Evolutionary conservation across 2,113 vertebrate species (phyloP), one percentile per base, ranked within the genome.

Genomic region (Turnix velox): DNA sequence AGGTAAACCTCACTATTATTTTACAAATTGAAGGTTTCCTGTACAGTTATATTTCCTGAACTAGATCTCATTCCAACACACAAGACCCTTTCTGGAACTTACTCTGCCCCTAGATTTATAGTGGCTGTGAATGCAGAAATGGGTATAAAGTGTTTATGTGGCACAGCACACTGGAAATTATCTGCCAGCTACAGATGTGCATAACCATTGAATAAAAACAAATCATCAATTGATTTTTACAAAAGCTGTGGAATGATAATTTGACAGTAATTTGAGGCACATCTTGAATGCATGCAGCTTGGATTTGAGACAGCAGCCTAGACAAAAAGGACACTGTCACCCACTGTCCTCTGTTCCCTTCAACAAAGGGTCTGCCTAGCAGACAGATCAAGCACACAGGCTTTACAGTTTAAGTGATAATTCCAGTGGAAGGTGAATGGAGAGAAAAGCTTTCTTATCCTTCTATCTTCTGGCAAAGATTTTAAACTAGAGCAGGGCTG

Each of bases 191-290:
- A 71, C 79, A 92, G 83, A 88, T 85, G 54, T 48, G 40, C 33
- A 6, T 52, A 89, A 87, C 51, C 65, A 63, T 81, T 84, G 61
- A 91, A 92, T 40, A 90, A 93, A 92, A 90, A 23, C 62, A 93
- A 83, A 80, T 73, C 68, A 87, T 76, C 63, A 62, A 87, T 22
- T 68, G 91, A 93, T 92, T 93, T 87, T 91, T 76, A 75, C 69
- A 75, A 81, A 96, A 77, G 68, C 84, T 84, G 48, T 19, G 37
- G 89, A 81, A 93, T 81, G 81, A 92, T 87, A 92, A 89, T 91
- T 92, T 94, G 91, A 84, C 73, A 88, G 84, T 88, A 87, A 93
- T 88, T 93, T 93, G 77, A 81, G 87, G 73, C 73, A 87, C 66
- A 71, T 78, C 46, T 74, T 67, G 37, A 86, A 91, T 57, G 67